Conservation (phyloP, 2,888 invertebrate species). For the Brenthis hecate region DNA sequence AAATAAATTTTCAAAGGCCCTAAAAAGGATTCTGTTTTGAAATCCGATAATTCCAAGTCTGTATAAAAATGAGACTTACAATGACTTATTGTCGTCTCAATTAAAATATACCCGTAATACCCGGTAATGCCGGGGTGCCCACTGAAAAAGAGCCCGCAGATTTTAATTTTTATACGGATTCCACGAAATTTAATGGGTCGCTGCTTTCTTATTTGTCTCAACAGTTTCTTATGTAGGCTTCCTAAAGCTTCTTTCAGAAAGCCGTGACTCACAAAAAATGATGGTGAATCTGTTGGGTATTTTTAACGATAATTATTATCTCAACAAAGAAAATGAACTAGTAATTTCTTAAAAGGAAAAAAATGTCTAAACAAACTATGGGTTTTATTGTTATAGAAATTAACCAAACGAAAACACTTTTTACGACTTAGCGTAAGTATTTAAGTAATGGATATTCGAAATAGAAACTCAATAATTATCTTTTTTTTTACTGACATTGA, state of each 20-base stretch:
- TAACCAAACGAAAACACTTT: too few relatives aligned
- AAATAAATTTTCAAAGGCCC: too few relatives aligned
- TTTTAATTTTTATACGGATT: slow-evolving; percentile 65
- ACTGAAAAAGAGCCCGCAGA: slow-evolving; percentile 51
- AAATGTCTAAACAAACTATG: background rate
- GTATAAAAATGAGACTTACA: slow-evolving; percentile 37
- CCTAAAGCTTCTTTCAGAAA: slow-evolving; percentile 55
- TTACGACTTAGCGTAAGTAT: background rate
- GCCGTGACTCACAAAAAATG: slow-evolving; percentile 49
- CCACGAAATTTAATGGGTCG: slow-evolving; percentile 50
- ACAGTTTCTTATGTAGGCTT: slow-evolving; percentile 56
- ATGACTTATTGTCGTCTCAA: slow-evolving; percentile 44
- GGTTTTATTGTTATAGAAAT: background rate
- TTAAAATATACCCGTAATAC: slow-evolving; percentile 52
- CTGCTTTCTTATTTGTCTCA: slow-evolving; percentile 58
- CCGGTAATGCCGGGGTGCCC: slow-evolving; percentile 50
- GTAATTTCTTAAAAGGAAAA: slow-evolving; percentile 1
- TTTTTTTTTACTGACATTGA: slow-evolving; percentile 33
- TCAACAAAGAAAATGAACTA: slow-evolving; percentile 24
- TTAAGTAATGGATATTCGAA: slow-evolving; percentile 1
- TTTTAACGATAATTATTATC: slow-evolving; percentile 60
- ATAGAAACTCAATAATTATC: slow-evolving; percentile 21
- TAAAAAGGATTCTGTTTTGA: background rate
- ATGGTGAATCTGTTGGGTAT: slow-evolving; percentile 48
- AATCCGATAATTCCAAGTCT: background rate